These are phyloP conservation scores for Proisotoma minuta DNA, from an alignment of 2,888 invertebrate species.

Conservation along the genomic window DNA sequence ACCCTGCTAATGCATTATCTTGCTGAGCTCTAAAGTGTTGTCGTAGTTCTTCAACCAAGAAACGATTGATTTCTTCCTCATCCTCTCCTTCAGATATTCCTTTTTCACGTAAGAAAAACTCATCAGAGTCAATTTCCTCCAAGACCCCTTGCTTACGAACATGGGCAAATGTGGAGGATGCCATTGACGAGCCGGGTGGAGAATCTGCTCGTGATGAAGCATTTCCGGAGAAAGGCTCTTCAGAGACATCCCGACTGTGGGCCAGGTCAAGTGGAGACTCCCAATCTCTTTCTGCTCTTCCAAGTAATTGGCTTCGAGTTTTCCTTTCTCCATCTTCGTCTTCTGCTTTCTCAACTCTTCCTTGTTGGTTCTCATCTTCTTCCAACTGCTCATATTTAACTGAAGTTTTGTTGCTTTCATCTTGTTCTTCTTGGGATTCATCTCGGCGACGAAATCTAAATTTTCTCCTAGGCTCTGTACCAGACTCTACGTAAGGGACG, in stretches of 20 bases:
- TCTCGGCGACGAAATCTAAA: constrained; percentile 28
- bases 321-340: constrained; percentile 9
- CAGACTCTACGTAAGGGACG: constrained; percentile 37
- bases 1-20: constrained; percentile 52
- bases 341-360: not conserved
- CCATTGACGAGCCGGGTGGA: constrained; percentile 40
- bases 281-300: constrained; percentile 45
- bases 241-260: constrained; percentile 34
- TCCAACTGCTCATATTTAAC: constrained; percentile 44
- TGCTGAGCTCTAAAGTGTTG: constrained; percentile 62
- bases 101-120: constrained; percentile 76
- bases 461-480: constrained; percentile 19
- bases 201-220: constrained; percentile 33
- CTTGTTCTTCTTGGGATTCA: constrained; percentile 49
- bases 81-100: constrained; percentile 68
- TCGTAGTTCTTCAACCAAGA: constrained; percentile 71
- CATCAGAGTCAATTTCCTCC: constrained; percentile 81
- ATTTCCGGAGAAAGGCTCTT: constrained; percentile 41
- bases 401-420: constrained; percentile 50
- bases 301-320: constrained; percentile 36
- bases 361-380: constrained; percentile 21
- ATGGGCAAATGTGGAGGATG: constrained; percentile 36
- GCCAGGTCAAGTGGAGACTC: constrained; percentile 42
- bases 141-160: constrained; percentile 55
- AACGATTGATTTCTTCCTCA: constrained; percentile 72